Evolutionary conservation across 1,140 invertebrate genomes (phyloP).

Genomic region (Pomacea maculata): DNA sequence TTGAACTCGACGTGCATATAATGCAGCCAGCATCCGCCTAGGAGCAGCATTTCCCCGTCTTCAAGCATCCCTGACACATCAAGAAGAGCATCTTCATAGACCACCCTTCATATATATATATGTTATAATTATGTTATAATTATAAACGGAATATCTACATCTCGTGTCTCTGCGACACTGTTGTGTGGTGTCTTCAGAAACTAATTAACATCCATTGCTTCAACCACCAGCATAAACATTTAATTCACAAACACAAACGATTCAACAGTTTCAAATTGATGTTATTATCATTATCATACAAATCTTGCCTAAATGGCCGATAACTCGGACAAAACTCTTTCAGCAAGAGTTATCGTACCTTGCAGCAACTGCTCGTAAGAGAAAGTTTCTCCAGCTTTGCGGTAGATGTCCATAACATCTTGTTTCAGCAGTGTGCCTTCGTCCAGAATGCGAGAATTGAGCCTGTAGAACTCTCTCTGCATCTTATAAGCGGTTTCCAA

Average conservation of each 20-base stretch:
- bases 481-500: constrained; percentile 45
- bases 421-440: constrained; percentile 47
- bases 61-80: constrained; percentile 48
- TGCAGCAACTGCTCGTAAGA: constrained; percentile 53
- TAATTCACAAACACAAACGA: constrained; percentile 70
- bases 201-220: constrained; percentile 66
- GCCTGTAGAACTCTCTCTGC: constrained; percentile 46
- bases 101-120: background rate
- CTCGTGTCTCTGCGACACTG: constrained; percentile 68
- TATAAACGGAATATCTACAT: constrained; percentile 75
- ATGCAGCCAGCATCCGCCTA: constrained; percentile 33
- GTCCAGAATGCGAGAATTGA: constrained; percentile 44
- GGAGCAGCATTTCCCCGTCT: constrained; percentile 25
- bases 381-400: constrained; percentile 46
- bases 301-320: background rate
- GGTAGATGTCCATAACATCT: constrained; percentile 44
- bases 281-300: background rate
- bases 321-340: background rate
- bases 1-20: constrained; percentile 30
- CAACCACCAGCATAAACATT: constrained; percentile 89
- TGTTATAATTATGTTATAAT: background rate
- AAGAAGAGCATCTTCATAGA: background rate
- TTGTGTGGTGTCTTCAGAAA: too few species aligned
- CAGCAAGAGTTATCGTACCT: constrained; percentile 27
- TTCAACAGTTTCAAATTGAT: background rate